Conservation (phyloP, 1,140 invertebrate genomes). For the Aphaenogaster ashmeadi region DNA sequence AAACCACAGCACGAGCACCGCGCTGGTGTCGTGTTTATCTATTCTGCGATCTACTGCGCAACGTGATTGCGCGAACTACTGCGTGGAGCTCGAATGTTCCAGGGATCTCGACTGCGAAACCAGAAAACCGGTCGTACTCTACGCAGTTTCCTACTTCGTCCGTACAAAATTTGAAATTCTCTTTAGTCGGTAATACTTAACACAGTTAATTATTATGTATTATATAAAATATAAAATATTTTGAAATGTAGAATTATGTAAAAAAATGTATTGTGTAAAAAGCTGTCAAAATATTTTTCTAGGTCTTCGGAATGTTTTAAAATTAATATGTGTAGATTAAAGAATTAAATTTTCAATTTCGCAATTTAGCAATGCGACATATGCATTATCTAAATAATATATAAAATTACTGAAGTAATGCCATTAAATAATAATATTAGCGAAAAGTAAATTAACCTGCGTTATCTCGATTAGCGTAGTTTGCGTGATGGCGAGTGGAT, state of each 20-base stretch:
- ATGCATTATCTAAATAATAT: neutral
- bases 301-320: neutral
- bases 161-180: slow-evolving; percentile 49
- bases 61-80: slow-evolving; percentile 71
- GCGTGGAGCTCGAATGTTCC: slow-evolving; percentile 65
- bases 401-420: neutral
- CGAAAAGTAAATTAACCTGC: slow-evolving; percentile 61
- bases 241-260: neutral
- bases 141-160: slow-evolving; percentile 46
- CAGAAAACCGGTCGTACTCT: slow-evolving; percentile 68
- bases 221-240: slow-evolving; percentile 3
- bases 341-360: neutral
- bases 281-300: too few species aligned
- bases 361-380: neutral
- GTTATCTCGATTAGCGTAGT: slow-evolving; percentile 41
- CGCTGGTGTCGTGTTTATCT: slow-evolving; percentile 73
- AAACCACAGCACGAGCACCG: slow-evolving; percentile 59
- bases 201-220: neutral
- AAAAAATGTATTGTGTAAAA: neutral
- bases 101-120: slow-evolving; percentile 49
- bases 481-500: slow-evolving; percentile 19
- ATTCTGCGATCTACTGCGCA: slow-evolving; percentile 64
- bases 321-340: slow-evolving; percentile 6
- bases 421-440: slow-evolving; percentile 6
- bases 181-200: neutral